These are phyloP conservation scores for Sebastes hubbsi DNA, from an alignment of 2,797 vertebrate genomes.

Conservation along the genomic window DNA sequence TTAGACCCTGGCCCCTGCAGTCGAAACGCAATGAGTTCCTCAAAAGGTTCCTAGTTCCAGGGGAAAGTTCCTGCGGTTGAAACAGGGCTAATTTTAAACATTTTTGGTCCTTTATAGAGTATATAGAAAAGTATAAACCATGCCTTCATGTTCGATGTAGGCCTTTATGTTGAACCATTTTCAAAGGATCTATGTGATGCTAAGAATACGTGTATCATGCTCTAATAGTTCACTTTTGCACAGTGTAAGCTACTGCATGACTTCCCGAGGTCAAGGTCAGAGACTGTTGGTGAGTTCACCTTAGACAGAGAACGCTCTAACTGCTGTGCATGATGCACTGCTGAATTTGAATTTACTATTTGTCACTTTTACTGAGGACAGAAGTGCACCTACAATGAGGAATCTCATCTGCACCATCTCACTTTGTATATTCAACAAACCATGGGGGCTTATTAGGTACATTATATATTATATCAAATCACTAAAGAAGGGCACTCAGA, in stretches of 20 bases:
- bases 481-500: not conserved
- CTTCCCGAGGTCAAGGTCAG: not conserved
- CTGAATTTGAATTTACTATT: not conserved
- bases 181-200: not conserved
- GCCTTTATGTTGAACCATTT: not conserved
- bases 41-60: not conserved
- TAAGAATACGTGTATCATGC: not conserved
- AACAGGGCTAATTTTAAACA: too few relatives aligned
- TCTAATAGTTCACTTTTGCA: not conserved
- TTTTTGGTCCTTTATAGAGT: not conserved
- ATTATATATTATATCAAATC: not conserved
- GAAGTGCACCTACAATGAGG: not conserved
- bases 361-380: not conserved
- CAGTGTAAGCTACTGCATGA: not conserved
- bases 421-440: too few relatives aligned
- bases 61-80: too few relatives aligned
- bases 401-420: too few relatives aligned
- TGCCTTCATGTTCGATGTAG: not conserved
- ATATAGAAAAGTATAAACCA: not conserved
- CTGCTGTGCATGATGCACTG: not conserved
- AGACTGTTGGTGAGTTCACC: too few relatives aligned
- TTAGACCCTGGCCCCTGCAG: too few relatives aligned
- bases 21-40: too few relatives aligned
- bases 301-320: not conserved
- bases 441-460: not conserved